Conservation (phyloP, 2,797 vertebrate genomes). For the Esox lucius region DNA sequence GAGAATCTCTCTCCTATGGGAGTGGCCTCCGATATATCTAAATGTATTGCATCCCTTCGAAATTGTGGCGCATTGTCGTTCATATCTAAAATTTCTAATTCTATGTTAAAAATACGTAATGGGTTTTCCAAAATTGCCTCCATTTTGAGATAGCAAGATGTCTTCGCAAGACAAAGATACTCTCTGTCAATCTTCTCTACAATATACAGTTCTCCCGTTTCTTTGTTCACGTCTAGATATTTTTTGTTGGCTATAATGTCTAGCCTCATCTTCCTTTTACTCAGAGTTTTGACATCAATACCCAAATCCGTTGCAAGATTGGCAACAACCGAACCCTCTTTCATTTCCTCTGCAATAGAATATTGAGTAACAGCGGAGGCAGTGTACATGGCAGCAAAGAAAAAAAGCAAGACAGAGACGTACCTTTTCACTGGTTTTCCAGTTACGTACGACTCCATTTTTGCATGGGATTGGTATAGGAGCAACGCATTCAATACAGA, state of each 20-base stretch:
- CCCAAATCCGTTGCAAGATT: slow-evolving; percentile 57
- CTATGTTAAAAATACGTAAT: slow-evolving; percentile 55
- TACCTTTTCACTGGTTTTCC: slow-evolving; percentile 8
- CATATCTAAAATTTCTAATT: slow-evolving; percentile 66
- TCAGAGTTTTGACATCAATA: slow-evolving; percentile 40
- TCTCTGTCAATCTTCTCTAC: slow-evolving; percentile 44
- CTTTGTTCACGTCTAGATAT: slow-evolving; percentile 63
- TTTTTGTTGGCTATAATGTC: slow-evolving; percentile 49
- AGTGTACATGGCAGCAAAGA: neutral
- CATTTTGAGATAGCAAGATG: slow-evolving; percentile 60
- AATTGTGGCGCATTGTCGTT: slow-evolving; percentile 66
- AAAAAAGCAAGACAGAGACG: slow-evolving; percentile 8
- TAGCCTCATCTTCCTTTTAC: slow-evolving; percentile 32
- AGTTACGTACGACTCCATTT: neutral
- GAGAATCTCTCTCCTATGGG: slow-evolving; percentile 43
- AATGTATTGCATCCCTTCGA: slow-evolving; percentile 38
- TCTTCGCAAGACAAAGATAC: slow-evolving; percentile 27
- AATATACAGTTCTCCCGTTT: slow-evolving; percentile 46
- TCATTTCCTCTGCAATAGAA: slow-evolving; percentile 53
- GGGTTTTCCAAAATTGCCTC: slow-evolving; percentile 58
- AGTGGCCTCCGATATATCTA: slow-evolving; percentile 52
- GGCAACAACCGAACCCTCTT: slow-evolving; percentile 48
- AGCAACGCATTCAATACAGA: too few species aligned
- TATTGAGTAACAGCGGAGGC: slow-evolving; percentile 50
- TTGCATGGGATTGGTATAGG: neutral